Conservation (phyloP, 2,888 invertebrate genomes). For the Allygus modestus region DNA sequence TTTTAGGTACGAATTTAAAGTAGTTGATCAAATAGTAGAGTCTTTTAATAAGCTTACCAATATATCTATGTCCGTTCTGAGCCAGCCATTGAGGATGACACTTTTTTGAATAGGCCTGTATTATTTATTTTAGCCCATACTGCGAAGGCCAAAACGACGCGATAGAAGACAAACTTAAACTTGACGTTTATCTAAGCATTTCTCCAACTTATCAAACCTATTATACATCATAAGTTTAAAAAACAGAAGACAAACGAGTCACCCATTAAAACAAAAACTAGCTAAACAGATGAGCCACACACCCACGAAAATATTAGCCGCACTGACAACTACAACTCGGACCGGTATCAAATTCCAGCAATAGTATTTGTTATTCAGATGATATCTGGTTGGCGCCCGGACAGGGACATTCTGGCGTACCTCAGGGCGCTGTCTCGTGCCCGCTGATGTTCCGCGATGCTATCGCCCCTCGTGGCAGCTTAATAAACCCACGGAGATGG, state of each 20-base stretch:
- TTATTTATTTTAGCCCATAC: too few relatives aligned
- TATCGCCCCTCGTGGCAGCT: slow-evolving; percentile 54
- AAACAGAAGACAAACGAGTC: not conserved
- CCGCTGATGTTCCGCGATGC: slow-evolving; percentile 29
- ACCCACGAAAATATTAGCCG: slow-evolving; percentile 24
- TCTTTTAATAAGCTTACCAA: too few relatives aligned
- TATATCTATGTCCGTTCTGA: too few relatives aligned
- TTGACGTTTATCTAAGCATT: too few relatives aligned
- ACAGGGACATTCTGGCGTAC: slow-evolving; percentile 36
- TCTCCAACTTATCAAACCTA: too few relatives aligned
- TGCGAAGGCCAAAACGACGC: too few relatives aligned
- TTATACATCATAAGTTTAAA: too few relatives aligned
- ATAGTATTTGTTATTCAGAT: slow-evolving; percentile 31
- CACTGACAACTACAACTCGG: slow-evolving; percentile 12
- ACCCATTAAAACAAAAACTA: not conserved
- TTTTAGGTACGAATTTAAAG: too few relatives aligned
- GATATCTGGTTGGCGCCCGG: slow-evolving; percentile 46
- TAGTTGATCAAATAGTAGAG: too few relatives aligned
- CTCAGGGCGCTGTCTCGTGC: slow-evolving; percentile 38
- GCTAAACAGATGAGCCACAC: slow-evolving; percentile 2
- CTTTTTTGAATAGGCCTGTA: too few relatives aligned
- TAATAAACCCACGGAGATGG: slow-evolving; percentile 39
- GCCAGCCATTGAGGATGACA: too few relatives aligned
- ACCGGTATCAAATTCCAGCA: slow-evolving; percentile 34
- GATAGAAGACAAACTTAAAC: too few relatives aligned